phyloP scores from a whole-genome alignment of 2,797 vertebrate species.

The Sebastes cheni region DNA sequence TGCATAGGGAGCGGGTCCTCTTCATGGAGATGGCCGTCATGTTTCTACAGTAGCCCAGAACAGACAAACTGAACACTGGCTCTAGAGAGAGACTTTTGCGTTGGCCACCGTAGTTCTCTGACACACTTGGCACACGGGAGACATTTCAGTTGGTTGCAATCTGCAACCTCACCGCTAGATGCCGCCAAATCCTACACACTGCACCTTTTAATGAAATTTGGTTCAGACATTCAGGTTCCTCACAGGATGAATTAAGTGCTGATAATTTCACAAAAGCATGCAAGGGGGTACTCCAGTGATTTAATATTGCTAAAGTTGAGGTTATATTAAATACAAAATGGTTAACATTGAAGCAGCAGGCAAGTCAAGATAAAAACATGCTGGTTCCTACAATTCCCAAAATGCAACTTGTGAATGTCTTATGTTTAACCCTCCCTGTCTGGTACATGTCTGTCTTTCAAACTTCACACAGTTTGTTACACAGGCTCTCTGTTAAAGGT shows the following conservation, averaged over 20 bases:
- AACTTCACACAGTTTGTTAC: neutral
- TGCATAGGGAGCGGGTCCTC: no score
- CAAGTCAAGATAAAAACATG: neutral
- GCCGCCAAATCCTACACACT: no score
- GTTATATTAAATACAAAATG: neutral
- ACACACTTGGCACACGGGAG: no score
- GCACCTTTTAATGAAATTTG: neutral
- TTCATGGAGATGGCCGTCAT: no score
- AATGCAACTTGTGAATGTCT: neutral
- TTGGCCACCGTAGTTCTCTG: no score
- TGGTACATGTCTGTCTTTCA: neutral
- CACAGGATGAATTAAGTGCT: neutral
- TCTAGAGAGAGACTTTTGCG: no score
- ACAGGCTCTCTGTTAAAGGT: neutral
- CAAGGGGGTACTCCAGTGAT: neutral
- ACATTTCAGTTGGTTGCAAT: no score
- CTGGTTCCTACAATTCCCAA: neutral
- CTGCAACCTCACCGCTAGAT: no score
- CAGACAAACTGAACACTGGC: no score
- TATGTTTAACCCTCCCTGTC: neutral
- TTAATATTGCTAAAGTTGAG: neutral
- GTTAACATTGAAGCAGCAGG: neutral
- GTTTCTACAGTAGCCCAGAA: no score
- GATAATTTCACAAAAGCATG: neutral
- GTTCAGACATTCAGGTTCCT: neutral